Evolutionary conservation across 2,113 vertebrate genomes (phyloP), one percentile per base, ranked within the genome.

Genomic region (Motacilla tschutschensis): DNA sequence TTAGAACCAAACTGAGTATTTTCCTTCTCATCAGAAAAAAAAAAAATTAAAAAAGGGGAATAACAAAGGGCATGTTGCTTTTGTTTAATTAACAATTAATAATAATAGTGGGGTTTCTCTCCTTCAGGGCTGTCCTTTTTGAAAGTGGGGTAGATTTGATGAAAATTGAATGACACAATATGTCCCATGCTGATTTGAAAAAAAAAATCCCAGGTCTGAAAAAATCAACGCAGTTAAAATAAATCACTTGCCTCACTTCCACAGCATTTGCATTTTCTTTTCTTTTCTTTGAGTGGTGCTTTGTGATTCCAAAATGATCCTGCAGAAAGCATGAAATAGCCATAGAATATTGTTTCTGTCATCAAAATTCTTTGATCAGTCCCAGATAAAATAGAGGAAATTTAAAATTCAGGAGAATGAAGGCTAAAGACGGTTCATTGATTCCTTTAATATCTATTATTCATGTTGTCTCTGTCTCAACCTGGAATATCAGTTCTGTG

Each of bases 381-480:
- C 60, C 4, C 21, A 44, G 85, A 89, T 88, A 74, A 91, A 92
- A 91, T 35, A 90, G 48, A 86, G 62, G 64, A 38, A 47, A 94
- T 89, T 64, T 82, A 67, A 87, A 89, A 90, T 90, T 89, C 79
- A 87, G 43, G 66, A 62, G 43, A 77, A 74, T 5, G 31, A 79
- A 83, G 62, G 17, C 41, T 73, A 51, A 74, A 44, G 67, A 33
- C 2, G 22, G 46, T 91, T 38, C 58, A 69, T 85, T 60, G 82
- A 75, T 83, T 79, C 58, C 55, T 91, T 83, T 78, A 41, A 9
- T 85, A 91, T 90, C 85, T 88, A 53, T 93, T 94, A 85, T 86
- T 94, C 80, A 71, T 84, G 36, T 71, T 50, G n/a, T 50, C 51
- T 88, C 79, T 64, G 14, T 33, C 46, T 90, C 54, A 71, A 29